Base-by-base conservation (phyloP, 2,888 invertebrate genomes). In the Pristionchus mayeri region DNA sequence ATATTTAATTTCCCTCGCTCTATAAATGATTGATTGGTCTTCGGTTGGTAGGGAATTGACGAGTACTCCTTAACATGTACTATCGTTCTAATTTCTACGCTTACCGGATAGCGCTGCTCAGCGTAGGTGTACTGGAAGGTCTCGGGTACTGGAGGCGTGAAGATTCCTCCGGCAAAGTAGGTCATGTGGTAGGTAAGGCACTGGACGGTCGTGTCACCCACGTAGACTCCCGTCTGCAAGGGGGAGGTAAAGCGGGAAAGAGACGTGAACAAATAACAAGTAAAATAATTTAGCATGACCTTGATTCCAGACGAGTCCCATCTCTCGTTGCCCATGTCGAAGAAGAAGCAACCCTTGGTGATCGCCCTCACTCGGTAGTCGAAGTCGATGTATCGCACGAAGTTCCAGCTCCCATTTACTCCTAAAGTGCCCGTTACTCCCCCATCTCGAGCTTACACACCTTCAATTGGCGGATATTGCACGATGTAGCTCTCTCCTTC, bases 321-420 rank as follows among this genome's bases (percentile, higher is more conserved):
- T 24, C 85, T 48, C 63, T 90, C 89, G 13, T 67, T 27, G 0
- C 34, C 63, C n/a, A 85, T 80, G n/a, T 82, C 48, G 84, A 88
- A 89, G 82, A 63, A 87, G 80, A 88, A 90, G 71, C 90, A 90
- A 83, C 90, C 90, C 81, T 90, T 90, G 27, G 87, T 87, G 44
- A 89, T 85, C 0, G 86, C 87, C 13, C 88, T 81, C 9, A 88
- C n/a, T 30, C 57, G 44, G 48, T 89, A 90, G 71, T 88, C 90
- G 83, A 87, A 87, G 18, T 52, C 40, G 7, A 87, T 40, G 3
- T 16, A 75, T 27, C 54, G 11, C 81, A 52, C 16, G 52, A 85
- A 24, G 48, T 48, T 40, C 87, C 86, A 85, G 85, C 86, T 57
- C 85, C 83, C 21, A 54, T 52, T 60, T 27, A 84, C 57, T 18